phyloP scores from a whole-genome alignment of 2,888 invertebrate genomes.

The Chelonus formosanus region DNA sequence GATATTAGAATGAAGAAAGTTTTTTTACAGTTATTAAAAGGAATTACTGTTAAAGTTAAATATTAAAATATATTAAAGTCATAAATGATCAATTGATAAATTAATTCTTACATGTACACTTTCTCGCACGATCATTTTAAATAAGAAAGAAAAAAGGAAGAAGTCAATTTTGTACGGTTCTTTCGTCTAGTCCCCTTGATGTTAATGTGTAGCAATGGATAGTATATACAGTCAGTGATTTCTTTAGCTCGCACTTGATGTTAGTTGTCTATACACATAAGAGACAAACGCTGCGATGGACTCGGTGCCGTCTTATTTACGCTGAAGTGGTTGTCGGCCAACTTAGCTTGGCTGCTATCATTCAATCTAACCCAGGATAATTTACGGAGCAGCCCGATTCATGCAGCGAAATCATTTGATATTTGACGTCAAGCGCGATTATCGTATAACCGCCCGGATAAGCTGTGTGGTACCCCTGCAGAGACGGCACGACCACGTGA shows the following conservation, averaged over 20 bases:
- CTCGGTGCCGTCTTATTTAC: conserved; percentile 56
- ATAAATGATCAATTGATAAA: not conserved
- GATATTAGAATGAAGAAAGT: too few species aligned
- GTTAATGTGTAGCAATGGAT: not conserved
- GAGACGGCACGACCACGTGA: conserved; percentile 1
- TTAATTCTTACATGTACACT: not conserved
- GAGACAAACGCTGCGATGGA: conserved; percentile 20
- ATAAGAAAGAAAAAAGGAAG: conserved; percentile 1
- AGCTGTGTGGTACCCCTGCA: too few species aligned
- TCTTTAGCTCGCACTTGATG: too few species aligned
- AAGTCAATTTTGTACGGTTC: not conserved
- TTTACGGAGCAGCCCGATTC: conserved; percentile 58
- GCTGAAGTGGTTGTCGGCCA: conserved; percentile 59
- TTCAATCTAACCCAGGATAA: conserved; percentile 56
- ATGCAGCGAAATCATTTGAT: conserved; percentile 60
- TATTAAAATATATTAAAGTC: too few species aligned
- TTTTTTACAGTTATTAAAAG: too few species aligned
- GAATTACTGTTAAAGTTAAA: too few species aligned
- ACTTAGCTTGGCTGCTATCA: conserved; percentile 57
- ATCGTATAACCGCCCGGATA: conserved; percentile 49
- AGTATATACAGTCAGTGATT: too few species aligned
- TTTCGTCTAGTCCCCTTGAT: not conserved
- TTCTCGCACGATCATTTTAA: not conserved
- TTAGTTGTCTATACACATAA: not conserved
- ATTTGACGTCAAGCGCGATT: conserved; percentile 60